Conservation (phyloP, 2,113 vertebrate species). For the Sapayoa aenigma region DNA sequence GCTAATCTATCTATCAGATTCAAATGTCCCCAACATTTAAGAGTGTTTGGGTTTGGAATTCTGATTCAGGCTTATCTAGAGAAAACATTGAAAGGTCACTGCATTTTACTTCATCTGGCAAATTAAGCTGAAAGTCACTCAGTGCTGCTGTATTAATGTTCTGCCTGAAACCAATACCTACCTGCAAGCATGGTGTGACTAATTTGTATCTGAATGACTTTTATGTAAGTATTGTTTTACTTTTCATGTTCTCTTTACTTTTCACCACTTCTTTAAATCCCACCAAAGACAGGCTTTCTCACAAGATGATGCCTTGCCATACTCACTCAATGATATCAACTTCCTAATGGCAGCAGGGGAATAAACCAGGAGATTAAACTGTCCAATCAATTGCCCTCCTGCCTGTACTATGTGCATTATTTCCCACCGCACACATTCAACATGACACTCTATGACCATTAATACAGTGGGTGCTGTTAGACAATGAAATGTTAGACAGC, state of each 20-base stretch:
- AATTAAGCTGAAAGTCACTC: neutral
- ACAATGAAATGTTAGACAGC: slow-evolving; percentile 5
- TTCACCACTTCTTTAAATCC: neutral
- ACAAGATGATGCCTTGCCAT: neutral
- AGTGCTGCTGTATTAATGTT: neutral
- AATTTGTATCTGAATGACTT: neutral
- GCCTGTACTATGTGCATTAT: neutral
- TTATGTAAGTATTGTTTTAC: neutral
- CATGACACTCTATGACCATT: neutral
- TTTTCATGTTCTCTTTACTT: neutral
- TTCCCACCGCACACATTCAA: neutral
- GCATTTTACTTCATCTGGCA: neutral
- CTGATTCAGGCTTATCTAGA: neutral
- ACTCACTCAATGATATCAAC: neutral
- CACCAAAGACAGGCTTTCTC: neutral
- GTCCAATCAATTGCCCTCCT: slow-evolving; percentile 15
- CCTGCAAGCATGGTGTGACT: neutral
- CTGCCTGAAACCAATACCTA: neutral
- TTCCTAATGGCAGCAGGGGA: neutral
- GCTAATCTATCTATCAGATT: neutral
- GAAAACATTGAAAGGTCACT: neutral
- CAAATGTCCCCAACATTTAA: neutral
- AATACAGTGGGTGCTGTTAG: neutral
- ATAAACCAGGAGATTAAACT: slow-evolving; percentile 7
- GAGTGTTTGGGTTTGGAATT: neutral